Percentiles rank a stretch among this genome's conserved stretches.
These are phyloP conservation scores for Salvelinus fontinalis DNA, from an alignment of 2,113 vertebrate genomes.

Conservation along the genomic window DNA sequence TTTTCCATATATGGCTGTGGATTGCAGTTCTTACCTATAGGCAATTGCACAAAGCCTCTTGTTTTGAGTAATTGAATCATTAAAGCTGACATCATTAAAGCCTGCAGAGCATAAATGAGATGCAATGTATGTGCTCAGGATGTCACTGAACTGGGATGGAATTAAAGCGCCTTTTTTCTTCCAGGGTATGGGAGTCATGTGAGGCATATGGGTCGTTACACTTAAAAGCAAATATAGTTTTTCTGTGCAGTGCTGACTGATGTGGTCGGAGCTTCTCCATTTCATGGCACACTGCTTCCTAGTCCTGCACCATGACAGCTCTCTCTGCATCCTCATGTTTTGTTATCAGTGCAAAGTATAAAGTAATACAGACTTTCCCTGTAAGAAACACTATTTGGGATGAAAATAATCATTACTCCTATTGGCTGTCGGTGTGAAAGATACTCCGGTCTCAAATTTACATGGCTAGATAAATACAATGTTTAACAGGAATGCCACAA, in stretches of 20 bases:
- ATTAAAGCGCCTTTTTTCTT: constrained; percentile 19
- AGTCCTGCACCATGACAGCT: constrained; percentile 8
- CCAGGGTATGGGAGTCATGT: constrained; percentile 6
- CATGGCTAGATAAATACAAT: too few species aligned
- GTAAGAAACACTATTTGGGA: too few species aligned
- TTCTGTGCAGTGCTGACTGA: constrained; percentile 25
- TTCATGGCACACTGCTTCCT: constrained; percentile 21
- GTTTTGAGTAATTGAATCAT: constrained; percentile 14
- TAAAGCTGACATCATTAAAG: constrained; percentile 25
- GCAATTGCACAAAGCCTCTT: constrained; percentile 4
- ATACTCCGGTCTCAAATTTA: too few species aligned
- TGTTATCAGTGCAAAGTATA: constrained; percentile 10
- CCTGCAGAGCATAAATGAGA: constrained; percentile 29
- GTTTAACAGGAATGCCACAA: too few species aligned
- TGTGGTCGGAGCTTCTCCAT: constrained; percentile 8
- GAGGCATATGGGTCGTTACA: constrained; percentile 29
- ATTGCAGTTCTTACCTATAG: background rate
- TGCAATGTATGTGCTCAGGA: constrained; percentile 12
- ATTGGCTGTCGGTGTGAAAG: too few species aligned
- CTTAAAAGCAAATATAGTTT: constrained; percentile 33
- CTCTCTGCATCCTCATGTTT: background rate
- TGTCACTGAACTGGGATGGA: constrained; percentile 19
- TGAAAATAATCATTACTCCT: too few species aligned
- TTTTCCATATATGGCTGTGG: background rate
- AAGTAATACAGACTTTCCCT: background rate